Evolutionary conservation across 1,140 invertebrate species (phyloP).

Genomic region (Frieseomelitta varia): DNA sequence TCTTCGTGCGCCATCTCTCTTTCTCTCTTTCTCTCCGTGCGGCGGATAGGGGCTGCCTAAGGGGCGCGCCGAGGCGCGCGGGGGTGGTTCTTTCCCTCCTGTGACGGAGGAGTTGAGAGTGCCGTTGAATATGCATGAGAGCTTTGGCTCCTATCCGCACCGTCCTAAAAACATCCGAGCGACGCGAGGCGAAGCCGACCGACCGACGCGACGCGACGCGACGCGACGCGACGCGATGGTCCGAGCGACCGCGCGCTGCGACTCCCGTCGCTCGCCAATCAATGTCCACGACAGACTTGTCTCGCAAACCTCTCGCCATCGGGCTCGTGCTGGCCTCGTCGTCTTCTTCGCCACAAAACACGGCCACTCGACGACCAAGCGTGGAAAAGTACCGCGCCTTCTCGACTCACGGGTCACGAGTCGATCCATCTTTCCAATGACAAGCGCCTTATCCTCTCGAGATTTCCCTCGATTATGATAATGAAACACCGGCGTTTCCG

Average conservation of each 20-base stretch:
- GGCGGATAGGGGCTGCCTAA: constrained; percentile 58
- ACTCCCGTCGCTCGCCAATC: constrained; percentile 77
- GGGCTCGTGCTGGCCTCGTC: not conserved
- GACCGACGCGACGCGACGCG: constrained; percentile 30
- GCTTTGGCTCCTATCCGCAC: constrained; percentile 77
- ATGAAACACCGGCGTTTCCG: no score
- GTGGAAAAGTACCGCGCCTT: constrained; percentile 10
- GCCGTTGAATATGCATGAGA: constrained; percentile 82
- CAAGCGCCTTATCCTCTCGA: no score
- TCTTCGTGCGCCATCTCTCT: constrained; percentile 32
- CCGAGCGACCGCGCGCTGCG: constrained; percentile 54
- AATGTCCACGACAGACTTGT: constrained; percentile 74
- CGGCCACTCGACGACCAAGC: not conserved
- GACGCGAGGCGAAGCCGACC: constrained; percentile 29
- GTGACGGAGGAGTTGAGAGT: constrained; percentile 83
- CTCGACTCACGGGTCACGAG: not conserved
- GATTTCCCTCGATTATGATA: no score
- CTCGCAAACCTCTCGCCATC: constrained; percentile 52
- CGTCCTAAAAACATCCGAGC: constrained; percentile 81
- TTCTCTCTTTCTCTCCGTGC: constrained; percentile 62
- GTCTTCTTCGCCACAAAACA: constrained; percentile 12
- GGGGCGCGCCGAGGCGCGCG: constrained; percentile 56
- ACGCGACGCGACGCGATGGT: constrained; percentile 48
- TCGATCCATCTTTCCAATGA: constrained; percentile 34
- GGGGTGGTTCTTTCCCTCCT: constrained; percentile 82